A percentile compares a stretch with the other conserved stretches of the same genome.
These are phyloP conservation scores for Ylistrum balloti DNA, from an alignment of 1,140 invertebrate genomes.

Conservation along the genomic window DNA sequence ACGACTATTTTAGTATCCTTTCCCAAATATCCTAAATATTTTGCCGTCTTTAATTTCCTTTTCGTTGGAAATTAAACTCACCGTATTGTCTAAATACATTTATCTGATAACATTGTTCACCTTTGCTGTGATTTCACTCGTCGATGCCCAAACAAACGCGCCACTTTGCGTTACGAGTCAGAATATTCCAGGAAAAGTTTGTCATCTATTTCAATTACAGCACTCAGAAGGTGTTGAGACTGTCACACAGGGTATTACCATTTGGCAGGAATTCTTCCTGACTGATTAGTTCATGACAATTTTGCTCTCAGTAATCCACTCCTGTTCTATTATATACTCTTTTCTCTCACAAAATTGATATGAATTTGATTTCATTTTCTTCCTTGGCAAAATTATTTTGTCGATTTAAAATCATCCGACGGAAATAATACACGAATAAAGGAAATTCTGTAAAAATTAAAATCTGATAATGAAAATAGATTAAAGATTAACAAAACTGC, in stretches of 20 bases:
- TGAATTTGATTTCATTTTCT: slow-evolving; percentile 25
- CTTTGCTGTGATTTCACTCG: neutral
- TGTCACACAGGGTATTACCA: neutral
- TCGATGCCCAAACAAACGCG: neutral
- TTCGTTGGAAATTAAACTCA: slow-evolving; percentile 8
- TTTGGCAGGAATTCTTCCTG: neutral
- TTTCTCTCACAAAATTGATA: slow-evolving; percentile 10
- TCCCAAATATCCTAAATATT: neutral
- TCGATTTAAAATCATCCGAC: slow-evolving; percentile 24
- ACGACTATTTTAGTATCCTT: slow-evolving; percentile 18
- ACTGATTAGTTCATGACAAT: neutral
- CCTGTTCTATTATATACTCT: neutral
- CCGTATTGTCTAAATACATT: slow-evolving; percentile 21
- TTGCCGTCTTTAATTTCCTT: neutral
- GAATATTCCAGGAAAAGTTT: neutral
- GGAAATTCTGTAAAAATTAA: slow-evolving; percentile 1
- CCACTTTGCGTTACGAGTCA: neutral
- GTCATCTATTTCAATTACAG: slow-evolving; percentile 11
- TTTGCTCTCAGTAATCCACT: neutral
- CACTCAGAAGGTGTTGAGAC: neutral
- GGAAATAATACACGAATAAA: slow-evolving; percentile 1
- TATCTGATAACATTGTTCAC: slow-evolving; percentile 12
- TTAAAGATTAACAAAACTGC: slow-evolving; percentile 4
- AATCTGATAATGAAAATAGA: slow-evolving; percentile 36
- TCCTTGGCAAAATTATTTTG: slow-evolving; percentile 15